Conservation (phyloP, 2,113 vertebrate genomes). For the Oreotrochilus melanogaster region DNA sequence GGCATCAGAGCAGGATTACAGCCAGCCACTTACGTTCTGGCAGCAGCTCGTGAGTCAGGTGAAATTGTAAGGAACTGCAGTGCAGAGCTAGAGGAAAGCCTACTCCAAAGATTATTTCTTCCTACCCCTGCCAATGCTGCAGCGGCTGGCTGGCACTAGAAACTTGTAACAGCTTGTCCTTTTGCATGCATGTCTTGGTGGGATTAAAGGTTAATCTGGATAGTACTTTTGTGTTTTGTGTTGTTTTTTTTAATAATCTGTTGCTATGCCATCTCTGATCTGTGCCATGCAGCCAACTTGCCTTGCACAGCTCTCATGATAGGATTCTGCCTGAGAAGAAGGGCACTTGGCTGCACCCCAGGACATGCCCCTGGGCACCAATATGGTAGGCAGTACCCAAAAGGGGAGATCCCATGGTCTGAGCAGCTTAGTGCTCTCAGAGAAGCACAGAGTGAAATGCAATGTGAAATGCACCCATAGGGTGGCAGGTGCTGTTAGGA, state of each 20-base stretch:
- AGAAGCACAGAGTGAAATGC: background rate
- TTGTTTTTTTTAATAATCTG: background rate
- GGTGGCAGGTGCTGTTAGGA: background rate
- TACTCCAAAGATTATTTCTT: background rate
- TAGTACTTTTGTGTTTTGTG: background rate
- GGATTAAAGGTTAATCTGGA: conserved; percentile 63
- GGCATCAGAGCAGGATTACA: background rate
- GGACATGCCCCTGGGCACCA: rapidly evolving
- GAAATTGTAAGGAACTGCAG: conserved; percentile 42
- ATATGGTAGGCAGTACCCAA: rapidly evolving
- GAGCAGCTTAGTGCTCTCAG: rapidly evolving
- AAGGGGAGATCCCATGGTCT: background rate
- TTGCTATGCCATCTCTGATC: background rate
- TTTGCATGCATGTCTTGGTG: background rate
- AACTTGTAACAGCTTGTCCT: background rate
- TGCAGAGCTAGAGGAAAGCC: conserved; percentile 45
- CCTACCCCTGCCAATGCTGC: conserved; percentile 44
- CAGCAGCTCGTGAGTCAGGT: background rate
- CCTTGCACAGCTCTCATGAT: background rate
- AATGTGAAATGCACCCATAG: rapidly evolving
- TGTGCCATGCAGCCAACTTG: rapidly evolving
- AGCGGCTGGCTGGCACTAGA: background rate
- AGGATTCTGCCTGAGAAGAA: background rate
- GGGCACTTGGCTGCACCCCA: rapidly evolving
- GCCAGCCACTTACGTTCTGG: conserved; percentile 22